Base-by-base conservation (phyloP, 2,888 invertebrate genomes). In the Drosophila rubida region DNA sequence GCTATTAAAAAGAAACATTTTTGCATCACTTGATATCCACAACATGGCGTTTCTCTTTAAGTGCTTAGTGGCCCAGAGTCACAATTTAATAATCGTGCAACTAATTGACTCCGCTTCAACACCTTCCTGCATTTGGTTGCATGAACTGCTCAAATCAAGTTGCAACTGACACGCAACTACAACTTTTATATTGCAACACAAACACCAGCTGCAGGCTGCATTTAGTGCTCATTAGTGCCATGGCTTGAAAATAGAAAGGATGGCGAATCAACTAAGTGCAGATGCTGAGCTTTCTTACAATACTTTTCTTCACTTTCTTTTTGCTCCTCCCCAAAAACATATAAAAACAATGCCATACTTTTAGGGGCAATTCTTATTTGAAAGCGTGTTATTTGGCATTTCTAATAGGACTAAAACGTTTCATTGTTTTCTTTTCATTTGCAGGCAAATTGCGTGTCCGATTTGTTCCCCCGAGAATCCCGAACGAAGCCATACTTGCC, bases 391-490 rank as follows among this genome's bases (percentile, higher is more conserved):
- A 32, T 11, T 42, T 19, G 2, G 11, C 6, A 6, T 4, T 16
- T 7, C 6, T n/a, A 16, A 30, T 41, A 30, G 6, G 25, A 42
- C 27, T 30, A 23, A 62, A 37, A 22, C 5, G 16, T 39, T 23
- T 9, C 8, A 3, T 19, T n/a, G 4, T 30, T 41, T 19, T 50
- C 37, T 1, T 50, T 61, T 39, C 6, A 13, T 16, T 91, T 91
- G 4, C 88, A 91, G 91, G 90, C 90, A 27, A 91, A 90, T 30
- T 91, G 70, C 57, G 87, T 91, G n/a, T 91, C 91, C 2, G 91
- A 92, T 73, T 70, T 91, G 60, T 92, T 91, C 55, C 68, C 77
- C 2, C 68, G 32, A 14, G 35, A 63, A 2, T 69, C 69, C 7
- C 58, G 71, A 7, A 59, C 76, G n/a, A 90, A 85, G 60, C 49